Conservation (phyloP, 2,888 invertebrate species). For the Yponomeuta evonymella region DNA sequence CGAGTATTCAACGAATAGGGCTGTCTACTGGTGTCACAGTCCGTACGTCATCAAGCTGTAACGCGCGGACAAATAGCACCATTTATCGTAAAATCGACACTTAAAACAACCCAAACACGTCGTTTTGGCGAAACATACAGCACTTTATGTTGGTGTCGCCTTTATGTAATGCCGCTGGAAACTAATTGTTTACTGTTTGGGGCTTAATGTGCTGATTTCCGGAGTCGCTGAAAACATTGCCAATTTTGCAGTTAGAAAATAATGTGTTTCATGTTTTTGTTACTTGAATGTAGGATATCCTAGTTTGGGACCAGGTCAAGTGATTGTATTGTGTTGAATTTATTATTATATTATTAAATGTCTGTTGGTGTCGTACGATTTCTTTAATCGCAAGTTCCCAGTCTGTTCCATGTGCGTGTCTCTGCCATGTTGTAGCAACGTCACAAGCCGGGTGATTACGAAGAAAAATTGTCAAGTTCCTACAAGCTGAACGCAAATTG, state of each 20-base stretch:
- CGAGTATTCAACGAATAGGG: not conserved
- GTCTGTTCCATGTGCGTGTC: too few species aligned
- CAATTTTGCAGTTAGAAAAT: not conserved
- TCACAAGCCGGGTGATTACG: too few species aligned
- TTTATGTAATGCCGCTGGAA: conserved; percentile 2
- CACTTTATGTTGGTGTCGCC: conserved; percentile 36
- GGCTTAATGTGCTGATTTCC: conserved; percentile 19
- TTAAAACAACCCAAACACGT: conserved; percentile 59
- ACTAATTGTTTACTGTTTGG: conserved; percentile 16
- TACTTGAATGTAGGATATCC: not conserved
- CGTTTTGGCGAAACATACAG: conserved; percentile 50
- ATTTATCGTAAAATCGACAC: conserved; percentile 69
- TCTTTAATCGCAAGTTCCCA: too few species aligned
- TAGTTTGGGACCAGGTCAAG: too few species aligned
- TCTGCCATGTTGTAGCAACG: too few species aligned
- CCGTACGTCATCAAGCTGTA: conserved; percentile 54
- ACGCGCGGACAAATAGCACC: conserved; percentile 59
- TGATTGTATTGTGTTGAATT: too few species aligned
- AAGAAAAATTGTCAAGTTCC: too few species aligned
- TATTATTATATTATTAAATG: too few species aligned
- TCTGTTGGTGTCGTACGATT: too few species aligned
- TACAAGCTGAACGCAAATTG: conserved; percentile 34
- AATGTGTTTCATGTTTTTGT: not conserved
- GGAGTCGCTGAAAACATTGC: not conserved
- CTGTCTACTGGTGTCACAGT: not conserved